These are phyloP conservation scores for Setophaga coronata DNA, from an alignment of 2,113 vertebrate species.

Conservation along the genomic window DNA sequence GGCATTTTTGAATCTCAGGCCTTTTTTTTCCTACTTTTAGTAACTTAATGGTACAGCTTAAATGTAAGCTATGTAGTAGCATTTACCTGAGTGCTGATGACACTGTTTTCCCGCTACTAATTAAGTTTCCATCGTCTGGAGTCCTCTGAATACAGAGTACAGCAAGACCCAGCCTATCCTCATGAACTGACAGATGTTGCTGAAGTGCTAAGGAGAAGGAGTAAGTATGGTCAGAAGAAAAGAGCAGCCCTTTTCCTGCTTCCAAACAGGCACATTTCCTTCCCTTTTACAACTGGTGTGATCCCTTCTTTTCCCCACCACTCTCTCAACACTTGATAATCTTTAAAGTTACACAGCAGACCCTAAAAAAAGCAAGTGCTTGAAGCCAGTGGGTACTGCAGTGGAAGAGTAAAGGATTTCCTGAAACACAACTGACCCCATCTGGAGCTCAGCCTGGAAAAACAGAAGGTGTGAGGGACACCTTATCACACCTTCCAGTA, in stretches of 20 bases:
- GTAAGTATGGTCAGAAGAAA: not conserved
- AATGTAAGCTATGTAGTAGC: not conserved
- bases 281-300: not conserved
- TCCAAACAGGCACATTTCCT: not conserved
- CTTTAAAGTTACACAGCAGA: not conserved
- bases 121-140: not conserved
- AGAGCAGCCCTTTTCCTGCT: not conserved
- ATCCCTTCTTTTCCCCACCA: not conserved
- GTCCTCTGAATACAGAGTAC: not conserved
- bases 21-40: not conserved
- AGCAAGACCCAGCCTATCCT: not conserved
- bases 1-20: not conserved
- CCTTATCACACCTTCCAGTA: not conserved
- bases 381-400: not conserved
- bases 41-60: not conserved
- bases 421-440: not conserved
- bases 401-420: not conserved
- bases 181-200: not conserved
- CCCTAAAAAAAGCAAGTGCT: not conserved
- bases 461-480: not conserved
- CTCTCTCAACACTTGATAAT: not conserved
- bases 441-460: not conserved
- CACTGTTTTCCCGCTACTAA: not conserved
- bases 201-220: not conserved
- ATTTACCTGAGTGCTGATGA: not conserved